A percentile compares a stretch with the other conserved stretches of the same genome.
Conservation (phyloP, 1,140 invertebrate genomes). For the Monochamus saltuarius region DNA sequence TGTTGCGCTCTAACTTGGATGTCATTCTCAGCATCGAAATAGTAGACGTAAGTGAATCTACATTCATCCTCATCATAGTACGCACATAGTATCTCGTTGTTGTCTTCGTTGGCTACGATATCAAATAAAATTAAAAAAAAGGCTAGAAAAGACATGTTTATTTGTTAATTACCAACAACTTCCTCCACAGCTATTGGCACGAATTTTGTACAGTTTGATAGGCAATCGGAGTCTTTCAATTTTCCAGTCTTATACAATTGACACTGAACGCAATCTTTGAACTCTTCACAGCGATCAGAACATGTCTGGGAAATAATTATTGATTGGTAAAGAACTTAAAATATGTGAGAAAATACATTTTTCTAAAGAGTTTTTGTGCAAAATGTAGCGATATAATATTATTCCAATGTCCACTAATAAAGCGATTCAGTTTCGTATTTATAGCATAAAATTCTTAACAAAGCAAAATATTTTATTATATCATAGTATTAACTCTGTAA, state of each 20-base stretch:
- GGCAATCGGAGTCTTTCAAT: constrained; percentile 56
- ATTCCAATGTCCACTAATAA: too few relatives aligned
- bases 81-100: constrained; percentile 73
- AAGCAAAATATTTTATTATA: too few relatives aligned
- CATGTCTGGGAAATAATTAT: constrained; percentile 61
- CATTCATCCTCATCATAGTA: constrained; percentile 85
- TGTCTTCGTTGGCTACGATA: constrained; percentile 65
- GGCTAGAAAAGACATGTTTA: neutral
- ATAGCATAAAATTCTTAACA: too few relatives aligned
- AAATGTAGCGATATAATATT: too few relatives aligned
- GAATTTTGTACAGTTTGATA: constrained; percentile 63
- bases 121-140: neutral
- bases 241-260: constrained; percentile 65
- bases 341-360: neutral
- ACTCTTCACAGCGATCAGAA: constrained; percentile 68
- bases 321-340: constrained; percentile 1
- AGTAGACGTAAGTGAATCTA: constrained; percentile 79
- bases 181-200: constrained; percentile 52
- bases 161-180: constrained; percentile 12
- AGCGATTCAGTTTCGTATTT: too few relatives aligned
- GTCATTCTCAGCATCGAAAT: constrained; percentile 61
- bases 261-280: constrained; percentile 77
- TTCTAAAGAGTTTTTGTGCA: too few relatives aligned
- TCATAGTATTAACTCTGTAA: too few relatives aligned
- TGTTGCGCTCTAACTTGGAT: constrained; percentile 64